Conservation (phyloP, 2,797 vertebrate species). For the Podargus strigoides region DNA sequence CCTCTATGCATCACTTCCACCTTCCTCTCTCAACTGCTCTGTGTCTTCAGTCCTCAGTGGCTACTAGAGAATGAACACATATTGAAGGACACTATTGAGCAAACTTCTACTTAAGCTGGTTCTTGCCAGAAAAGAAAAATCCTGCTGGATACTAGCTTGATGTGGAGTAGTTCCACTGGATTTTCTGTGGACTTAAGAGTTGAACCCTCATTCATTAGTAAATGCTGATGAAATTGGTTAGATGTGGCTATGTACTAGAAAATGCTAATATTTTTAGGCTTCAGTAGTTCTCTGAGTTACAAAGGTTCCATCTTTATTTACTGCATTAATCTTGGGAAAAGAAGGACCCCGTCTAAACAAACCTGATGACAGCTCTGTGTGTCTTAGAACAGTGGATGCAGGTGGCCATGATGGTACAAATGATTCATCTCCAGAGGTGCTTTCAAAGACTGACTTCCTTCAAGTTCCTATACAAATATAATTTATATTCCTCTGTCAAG, state of each 20-base stretch:
- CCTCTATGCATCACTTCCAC: background rate
- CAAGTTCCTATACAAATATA: background rate
- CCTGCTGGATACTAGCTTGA: background rate
- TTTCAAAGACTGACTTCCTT: background rate
- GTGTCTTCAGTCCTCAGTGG: accelerated
- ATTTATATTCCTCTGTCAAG: background rate
- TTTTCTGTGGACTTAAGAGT: background rate
- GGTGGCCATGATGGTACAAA: background rate
- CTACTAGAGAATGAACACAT: background rate
- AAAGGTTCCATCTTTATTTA: background rate
- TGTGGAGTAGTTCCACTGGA: background rate
- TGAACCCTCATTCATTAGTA: background rate
- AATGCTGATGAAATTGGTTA: background rate
- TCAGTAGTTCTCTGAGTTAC: background rate
- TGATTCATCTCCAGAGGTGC: background rate
- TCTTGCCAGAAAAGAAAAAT: background rate
- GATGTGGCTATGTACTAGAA: background rate
- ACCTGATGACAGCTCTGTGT: background rate
- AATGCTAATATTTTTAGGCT: background rate
- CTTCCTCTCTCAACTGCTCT: background rate
- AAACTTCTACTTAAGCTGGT: background rate
- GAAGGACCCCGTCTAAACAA: accelerated
- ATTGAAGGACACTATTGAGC: background rate
- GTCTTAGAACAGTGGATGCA: background rate
- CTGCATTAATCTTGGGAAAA: background rate